phyloP scores from a whole-genome alignment of 2,797 vertebrate genomes.

The Leptodactylus fallax region DNA sequence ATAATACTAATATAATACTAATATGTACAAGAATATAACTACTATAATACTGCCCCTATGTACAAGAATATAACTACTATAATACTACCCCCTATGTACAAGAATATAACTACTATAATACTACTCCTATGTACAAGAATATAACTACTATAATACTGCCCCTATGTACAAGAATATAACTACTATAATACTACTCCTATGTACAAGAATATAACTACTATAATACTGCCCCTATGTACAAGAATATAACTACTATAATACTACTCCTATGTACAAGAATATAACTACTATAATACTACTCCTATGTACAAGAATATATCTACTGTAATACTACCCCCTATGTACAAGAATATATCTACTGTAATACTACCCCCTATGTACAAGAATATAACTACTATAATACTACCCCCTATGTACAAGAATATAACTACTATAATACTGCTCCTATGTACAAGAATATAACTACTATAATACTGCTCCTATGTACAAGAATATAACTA shows the following conservation, averaged over 20 bases:
- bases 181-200: constrained; percentile 7
- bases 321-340: not conserved
- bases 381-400: constrained; percentile 9
- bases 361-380: not conserved
- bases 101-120: not conserved
- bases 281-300: not conserved
- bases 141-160: constrained; percentile 5
- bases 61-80: constrained; percentile 9
- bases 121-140: not conserved
- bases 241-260: constrained; percentile 15
- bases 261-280: not conserved
- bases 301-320: not conserved
- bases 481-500: constrained; percentile 7
- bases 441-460: constrained; percentile 1
- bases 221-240: not conserved
- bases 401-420: not conserved
- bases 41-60: not conserved
- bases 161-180: constrained; percentile 3
- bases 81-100: not conserved
- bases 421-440: not conserved
- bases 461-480: constrained; percentile 7
- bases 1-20: too few relatives aligned
- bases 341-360: constrained; percentile 6
- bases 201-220: constrained; percentile 10
- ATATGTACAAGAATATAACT: constrained; percentile 4